Evolutionary conservation across 2,888 invertebrate genomes (phyloP), one percentile per base, ranked within the genome.

Genomic region (Acanthopleura granulata): DNA sequence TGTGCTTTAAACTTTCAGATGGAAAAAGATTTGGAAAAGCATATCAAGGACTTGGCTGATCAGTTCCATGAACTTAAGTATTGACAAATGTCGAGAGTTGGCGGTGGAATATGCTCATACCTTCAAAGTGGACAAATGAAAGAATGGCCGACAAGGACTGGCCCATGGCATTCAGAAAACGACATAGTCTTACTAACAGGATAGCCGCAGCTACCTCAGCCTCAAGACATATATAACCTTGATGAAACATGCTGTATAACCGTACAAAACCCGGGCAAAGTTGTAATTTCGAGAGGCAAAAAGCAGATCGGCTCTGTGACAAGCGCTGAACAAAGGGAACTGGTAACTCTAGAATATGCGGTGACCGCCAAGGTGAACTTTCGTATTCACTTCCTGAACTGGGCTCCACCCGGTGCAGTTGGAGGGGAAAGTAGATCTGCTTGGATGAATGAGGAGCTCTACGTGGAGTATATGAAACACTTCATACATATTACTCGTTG

Each of bases 391-490:
- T 72, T 78, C 30, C 70, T 78, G 22, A 69, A 50, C 22, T 74
- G 77, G 16, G 72, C 72, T 49, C 78, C 78, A 27, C 62, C 74
- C 27, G 72, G 62, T 14, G 72, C 74, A 11, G 72, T 75, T 30
- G 78, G 75, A 18, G 40, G 25, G 18, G 76, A 70, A 69, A 40
- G 51, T 22, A 66, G 49, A 49, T 74, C 74, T 16, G 78, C 75
- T n/a, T 78, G 78, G 77, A 79, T 77, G n/a, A 78, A 72, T 62
- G 74, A 72, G 29, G 73, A 73, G 16, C 15, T 72, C 40, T 78
- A 79, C 14, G 1, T 14, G 16, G 69, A 25, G 18, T 69, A 25
- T 27, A 69, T 69, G 22, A n/a, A 29, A 30, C 69, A 69, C 29
- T 69, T 69, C 69, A 69, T 69, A n/a, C 22, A 69, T n/a, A 1